phyloP scores from a whole-genome alignment of 2,113 vertebrate genomes.

The Sebastes schlegelii region DNA sequence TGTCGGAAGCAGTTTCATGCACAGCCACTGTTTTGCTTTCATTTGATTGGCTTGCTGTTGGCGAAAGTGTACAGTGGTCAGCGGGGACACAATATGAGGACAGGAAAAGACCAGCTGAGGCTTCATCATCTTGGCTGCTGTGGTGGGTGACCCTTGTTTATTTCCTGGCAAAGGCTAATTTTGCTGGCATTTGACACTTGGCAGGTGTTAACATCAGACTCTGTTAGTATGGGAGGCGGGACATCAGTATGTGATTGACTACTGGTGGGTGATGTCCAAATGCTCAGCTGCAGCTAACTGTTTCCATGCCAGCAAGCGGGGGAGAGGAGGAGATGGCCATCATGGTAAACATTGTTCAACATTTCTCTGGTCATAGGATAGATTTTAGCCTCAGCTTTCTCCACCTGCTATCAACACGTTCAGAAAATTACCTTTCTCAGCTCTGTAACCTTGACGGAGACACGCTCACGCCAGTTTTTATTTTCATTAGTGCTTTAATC shows the following conservation, averaged over 20 bases:
- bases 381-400: background rate
- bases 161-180: slow-evolving; percentile 63
- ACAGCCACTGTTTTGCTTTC: slow-evolving; percentile 42
- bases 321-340: slow-evolving; percentile 23
- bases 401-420: background rate
- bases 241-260: slow-evolving; percentile 70
- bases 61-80: slow-evolving; percentile 36
- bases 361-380: slow-evolving; percentile 12
- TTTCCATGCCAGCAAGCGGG: slow-evolving; percentile 56
- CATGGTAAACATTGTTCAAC: slow-evolving; percentile 40
- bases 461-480: slow-evolving; percentile 43
- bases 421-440: slow-evolving; percentile 13
- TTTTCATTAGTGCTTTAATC: slow-evolving; percentile 66
- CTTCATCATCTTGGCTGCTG: slow-evolving; percentile 57
- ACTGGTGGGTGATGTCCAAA: slow-evolving; percentile 66
- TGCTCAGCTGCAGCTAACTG: slow-evolving; percentile 69
- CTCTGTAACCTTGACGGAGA: slow-evolving; percentile 53
- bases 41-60: slow-evolving; percentile 38
- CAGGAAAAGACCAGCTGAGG: slow-evolving; percentile 67
- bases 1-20: slow-evolving; percentile 31
- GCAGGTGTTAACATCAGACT: slow-evolving; percentile 68
- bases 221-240: slow-evolving; percentile 57
- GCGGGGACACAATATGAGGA: slow-evolving; percentile 47
- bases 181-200: slow-evolving; percentile 68
- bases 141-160: slow-evolving; percentile 66